Percentiles rank a stretch among this genome's conserved stretches.
Conservation (phyloP, 2,113 vertebrate genomes). For the Melanotaenia duboulayi region DNA sequence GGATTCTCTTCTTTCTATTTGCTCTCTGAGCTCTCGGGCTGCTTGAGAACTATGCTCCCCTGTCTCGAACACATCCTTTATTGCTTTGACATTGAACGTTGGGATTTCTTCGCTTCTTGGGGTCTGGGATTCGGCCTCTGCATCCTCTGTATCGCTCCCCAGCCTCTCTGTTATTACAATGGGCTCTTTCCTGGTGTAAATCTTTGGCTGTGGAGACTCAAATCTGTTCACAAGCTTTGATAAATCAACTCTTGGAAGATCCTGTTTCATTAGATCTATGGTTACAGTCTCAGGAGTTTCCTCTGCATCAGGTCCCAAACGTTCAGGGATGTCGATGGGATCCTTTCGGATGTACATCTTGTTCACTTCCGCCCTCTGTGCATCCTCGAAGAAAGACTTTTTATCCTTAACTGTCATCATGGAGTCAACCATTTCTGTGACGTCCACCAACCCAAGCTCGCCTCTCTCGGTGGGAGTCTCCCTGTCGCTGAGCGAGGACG, state of each 20-base stretch:
- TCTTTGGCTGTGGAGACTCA: constrained; percentile 78
- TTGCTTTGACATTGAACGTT: constrained; percentile 82
- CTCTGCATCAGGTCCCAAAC: constrained; percentile 75
- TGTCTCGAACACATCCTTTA: constrained; percentile 85
- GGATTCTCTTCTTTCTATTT: constrained; percentile 74
- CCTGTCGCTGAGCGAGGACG: constrained; percentile 80
- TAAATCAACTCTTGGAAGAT: constrained; percentile 79
- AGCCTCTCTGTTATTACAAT: constrained; percentile 80
- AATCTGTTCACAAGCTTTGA: constrained; percentile 82
- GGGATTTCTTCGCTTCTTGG: constrained; percentile 77
- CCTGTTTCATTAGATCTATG: constrained; percentile 73
- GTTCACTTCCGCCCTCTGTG: constrained; percentile 81
- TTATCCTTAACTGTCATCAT: constrained; percentile 84
- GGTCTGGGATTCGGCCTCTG: constrained; percentile 69
- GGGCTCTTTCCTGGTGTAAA: constrained; percentile 80
- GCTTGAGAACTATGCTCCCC: constrained; percentile 82
- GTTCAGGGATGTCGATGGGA: constrained; percentile 81
- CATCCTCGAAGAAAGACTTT: constrained; percentile 83
- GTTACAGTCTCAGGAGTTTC: constrained; percentile 70
- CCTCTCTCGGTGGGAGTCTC: constrained; percentile 78
- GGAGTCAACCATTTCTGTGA: constrained; percentile 75
- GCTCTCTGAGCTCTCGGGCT: constrained; percentile 79
- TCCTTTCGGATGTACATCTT: constrained; percentile 78
- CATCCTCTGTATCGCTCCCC: constrained; percentile 77
- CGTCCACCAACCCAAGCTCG: constrained; percentile 63